Evolutionary conservation across 2,888 invertebrate species (phyloP), one percentile per base, ranked within the genome.

Genomic region (Chamaedrilus cognettii): DNA sequence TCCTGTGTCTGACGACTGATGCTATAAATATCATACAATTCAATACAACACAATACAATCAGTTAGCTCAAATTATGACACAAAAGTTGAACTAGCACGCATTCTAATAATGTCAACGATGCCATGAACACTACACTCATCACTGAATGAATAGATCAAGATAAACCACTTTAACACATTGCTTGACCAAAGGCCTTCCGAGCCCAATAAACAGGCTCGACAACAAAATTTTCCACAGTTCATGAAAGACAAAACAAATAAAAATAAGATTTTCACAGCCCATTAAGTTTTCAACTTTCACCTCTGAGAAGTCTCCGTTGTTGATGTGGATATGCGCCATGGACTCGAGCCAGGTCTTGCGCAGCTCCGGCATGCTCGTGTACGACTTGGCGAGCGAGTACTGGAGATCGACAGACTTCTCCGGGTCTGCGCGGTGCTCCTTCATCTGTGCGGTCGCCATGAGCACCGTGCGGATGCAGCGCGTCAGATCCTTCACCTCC

Each of bases 271-370:
- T 42, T 11, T 42, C 11, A 42, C 11, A 42, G 11, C 11, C 42
- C 42, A 42, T 42, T 15, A 42, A 11, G 19, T 15, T 42, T 42
- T 15, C 11, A 64, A 32, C 33, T n/a, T 72, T 70, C 80, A 93
- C 93, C 88, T 97, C 97, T 2, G 96, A 94, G 78, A 89, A 90
- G 85, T 96, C 92, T 35, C 88, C 89, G 79, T 92, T 90, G 69
- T 90, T 86, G 5, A 89, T 88, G 80, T 96, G 94, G 82, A 93
- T 77, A 89, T 88, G 19, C 3, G 96, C 93, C 88, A 97, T 92
- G 1, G 93, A 93, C 75, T 95, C 91, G n/a, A 97, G 88, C 96
- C 96, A 96, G 0, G 96, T 96, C 83, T 94, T 93, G 0, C 97
- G 86, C 68, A 97, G 86, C 77, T 96, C 94, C 0, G 97, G 96